phyloP scores from a whole-genome alignment of 2,888 invertebrate genomes.

The Hipparchia semele region DNA sequence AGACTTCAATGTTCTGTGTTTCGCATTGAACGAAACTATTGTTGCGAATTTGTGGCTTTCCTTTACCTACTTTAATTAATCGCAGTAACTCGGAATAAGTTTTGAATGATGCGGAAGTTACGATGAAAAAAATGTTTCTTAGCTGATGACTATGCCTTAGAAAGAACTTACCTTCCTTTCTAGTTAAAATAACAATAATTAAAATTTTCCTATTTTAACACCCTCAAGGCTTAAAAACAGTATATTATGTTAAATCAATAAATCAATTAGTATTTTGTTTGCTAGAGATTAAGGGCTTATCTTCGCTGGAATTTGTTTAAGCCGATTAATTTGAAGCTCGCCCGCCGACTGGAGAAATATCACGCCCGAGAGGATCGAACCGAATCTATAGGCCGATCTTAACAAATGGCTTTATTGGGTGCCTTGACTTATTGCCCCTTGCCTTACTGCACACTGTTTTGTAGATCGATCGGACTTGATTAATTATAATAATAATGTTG shows the following conservation, averaged over 20 bases:
- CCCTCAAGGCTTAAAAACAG: neutral
- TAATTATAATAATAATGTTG: constrained; percentile 25
- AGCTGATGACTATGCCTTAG: too few species aligned
- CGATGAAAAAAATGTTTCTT: neutral
- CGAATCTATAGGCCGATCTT: constrained; percentile 56
- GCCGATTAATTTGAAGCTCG: constrained; percentile 60
- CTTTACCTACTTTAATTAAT: constrained; percentile 28
- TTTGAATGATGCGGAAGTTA: neutral
- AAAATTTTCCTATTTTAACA: too few species aligned
- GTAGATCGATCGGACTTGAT: constrained; percentile 31
- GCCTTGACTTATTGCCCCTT: constrained; percentile 63
- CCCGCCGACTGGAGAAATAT: constrained; percentile 52
- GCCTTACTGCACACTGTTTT: constrained; percentile 52
- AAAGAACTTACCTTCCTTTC: too few species aligned
- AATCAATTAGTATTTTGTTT: constrained; percentile 32
- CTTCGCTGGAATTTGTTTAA: constrained; percentile 40
- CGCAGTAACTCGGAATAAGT: neutral
- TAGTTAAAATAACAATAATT: too few species aligned
- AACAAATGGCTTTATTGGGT: constrained; percentile 70
- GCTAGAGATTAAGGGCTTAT: constrained; percentile 32
- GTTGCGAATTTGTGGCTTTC: constrained; percentile 28
- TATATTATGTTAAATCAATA: constrained; percentile 26
- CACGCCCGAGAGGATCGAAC: constrained; percentile 47
- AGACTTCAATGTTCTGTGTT: constrained; percentile 32
- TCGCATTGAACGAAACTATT: constrained; percentile 30